phyloP scores from a whole-genome alignment of 2,888 invertebrate genomes.

The Eupithecia abbreviata region DNA sequence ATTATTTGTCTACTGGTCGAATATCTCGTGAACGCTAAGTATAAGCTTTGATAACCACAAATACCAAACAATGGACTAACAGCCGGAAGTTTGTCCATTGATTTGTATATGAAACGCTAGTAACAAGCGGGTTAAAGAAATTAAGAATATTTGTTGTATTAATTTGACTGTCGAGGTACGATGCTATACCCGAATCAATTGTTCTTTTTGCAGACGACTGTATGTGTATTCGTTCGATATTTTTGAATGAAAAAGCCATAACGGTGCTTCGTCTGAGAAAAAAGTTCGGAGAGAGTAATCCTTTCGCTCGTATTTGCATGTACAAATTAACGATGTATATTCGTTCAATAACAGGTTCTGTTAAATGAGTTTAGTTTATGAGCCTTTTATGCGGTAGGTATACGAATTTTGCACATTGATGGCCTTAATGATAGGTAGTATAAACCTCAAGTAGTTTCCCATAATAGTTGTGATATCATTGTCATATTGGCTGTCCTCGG shows the following conservation, averaged over 20 bases:
- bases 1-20: too few relatives aligned
- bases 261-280: neutral
- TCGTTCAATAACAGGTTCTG: neutral
- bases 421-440: neutral
- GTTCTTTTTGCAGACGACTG: neutral
- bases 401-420: neutral
- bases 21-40: too few relatives aligned
- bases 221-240: neutral
- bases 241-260: neutral
- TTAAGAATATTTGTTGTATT: too few relatives aligned
- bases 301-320: slow-evolving; percentile 18
- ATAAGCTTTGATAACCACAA: too few relatives aligned
- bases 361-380: neutral
- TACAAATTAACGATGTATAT: neutral
- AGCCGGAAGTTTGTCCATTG: too few relatives aligned
- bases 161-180: too few relatives aligned
- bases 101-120: too few relatives aligned
- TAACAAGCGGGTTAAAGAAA: too few relatives aligned
- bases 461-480: slow-evolving; percentile 45
- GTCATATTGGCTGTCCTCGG: slow-evolving; percentile 46
- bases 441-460: neutral
- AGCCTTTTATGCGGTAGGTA: neutral
- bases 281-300: slow-evolving; percentile 10
- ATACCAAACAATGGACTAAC: too few relatives aligned
- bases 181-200: neutral